A percentile compares a stretch with the other conserved stretches of the same genome.
These are phyloP conservation scores for Pycnonotus jocosus DNA, from an alignment of 2,113 vertebrate species.

Conservation along the genomic window DNA sequence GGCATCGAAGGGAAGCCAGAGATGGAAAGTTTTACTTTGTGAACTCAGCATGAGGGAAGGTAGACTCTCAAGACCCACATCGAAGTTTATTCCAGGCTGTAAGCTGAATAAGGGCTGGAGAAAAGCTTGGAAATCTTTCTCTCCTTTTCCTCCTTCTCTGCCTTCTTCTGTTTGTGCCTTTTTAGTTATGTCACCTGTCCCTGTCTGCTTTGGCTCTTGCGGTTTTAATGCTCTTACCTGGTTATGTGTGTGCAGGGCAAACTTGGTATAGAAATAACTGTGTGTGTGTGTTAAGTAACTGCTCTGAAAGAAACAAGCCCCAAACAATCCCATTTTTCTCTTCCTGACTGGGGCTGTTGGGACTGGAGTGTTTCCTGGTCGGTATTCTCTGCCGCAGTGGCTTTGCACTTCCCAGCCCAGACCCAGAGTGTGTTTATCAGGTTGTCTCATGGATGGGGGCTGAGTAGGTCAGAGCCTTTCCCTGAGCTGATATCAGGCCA, in stretches of 20 bases:
- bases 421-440: not conserved
- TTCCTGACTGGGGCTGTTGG: not conserved
- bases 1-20: not conserved
- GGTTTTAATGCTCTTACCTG: not conserved
- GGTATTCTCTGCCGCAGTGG: not conserved
- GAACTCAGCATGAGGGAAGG: not conserved
- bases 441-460: not conserved
- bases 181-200: not conserved
- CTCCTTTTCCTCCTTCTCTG: not conserved
- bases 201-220: not conserved
- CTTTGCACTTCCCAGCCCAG: accelerated
- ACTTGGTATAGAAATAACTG: not conserved
- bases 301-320: not conserved
- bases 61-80: not conserved
- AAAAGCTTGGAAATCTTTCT: not conserved
- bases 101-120: not conserved
- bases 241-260: not conserved
- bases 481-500: not conserved
- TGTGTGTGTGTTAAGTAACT: not conserved
- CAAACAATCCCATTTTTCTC: accelerated
- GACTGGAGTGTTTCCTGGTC: accelerated
- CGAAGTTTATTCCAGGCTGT: not conserved
- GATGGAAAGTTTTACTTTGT: accelerated
- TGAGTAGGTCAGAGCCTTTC: not conserved
- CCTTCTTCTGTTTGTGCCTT: not conserved